Evolutionary conservation across 2,113 vertebrate genomes (phyloP), one percentile per base, ranked within the genome.

Genomic region (Pipa parva): DNA sequence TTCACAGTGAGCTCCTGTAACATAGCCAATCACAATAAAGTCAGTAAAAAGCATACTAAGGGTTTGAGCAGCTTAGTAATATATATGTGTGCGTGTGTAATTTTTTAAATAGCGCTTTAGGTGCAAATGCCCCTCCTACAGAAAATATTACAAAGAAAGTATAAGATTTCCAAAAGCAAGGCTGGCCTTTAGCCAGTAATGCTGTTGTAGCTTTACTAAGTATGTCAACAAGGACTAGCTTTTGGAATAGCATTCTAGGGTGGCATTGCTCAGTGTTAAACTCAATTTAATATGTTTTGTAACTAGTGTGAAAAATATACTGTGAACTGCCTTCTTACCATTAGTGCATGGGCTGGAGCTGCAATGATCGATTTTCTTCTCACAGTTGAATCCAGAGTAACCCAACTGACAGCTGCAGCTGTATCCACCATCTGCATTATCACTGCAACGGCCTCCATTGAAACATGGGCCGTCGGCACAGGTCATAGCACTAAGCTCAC

Each of bases 321-420:
- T 17, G 17, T 13, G 15, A 24, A 7, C 27, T 49, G n/a, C 15
- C 7, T 20, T 33, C 42, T 66, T 87, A 98, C 97, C 95, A 27
- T 97, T 97, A 50, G 90, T 83, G 71, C 97, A 99, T 17, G 97
- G 95, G 52, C 88, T 91, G 66, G 94, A 97, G 8, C 89, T 90
- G 85, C 97, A 99, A 78, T 91, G 84, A 72, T 97, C 96, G 0
- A 95, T 91, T 79, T 97, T 99, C 90, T 97, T 99, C 78, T 99
- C 97, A 27, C 97, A 99, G 85, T 97, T 99, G 83, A 98, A 98
- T 48, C 97, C 96, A 0, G 94, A 93, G 21, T 97, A 95, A 64
- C 93, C 91, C 18, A 66, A 72, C 0, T 91, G 91, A 75, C 97
- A 99, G 74, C 87, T 92, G 65, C 97, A 99, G 78, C 86, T 90